Evolutionary conservation across 2,888 invertebrate genomes (phyloP), one percentile per base, ranked within the genome.

Genomic region (Hololepta plana): DNA sequence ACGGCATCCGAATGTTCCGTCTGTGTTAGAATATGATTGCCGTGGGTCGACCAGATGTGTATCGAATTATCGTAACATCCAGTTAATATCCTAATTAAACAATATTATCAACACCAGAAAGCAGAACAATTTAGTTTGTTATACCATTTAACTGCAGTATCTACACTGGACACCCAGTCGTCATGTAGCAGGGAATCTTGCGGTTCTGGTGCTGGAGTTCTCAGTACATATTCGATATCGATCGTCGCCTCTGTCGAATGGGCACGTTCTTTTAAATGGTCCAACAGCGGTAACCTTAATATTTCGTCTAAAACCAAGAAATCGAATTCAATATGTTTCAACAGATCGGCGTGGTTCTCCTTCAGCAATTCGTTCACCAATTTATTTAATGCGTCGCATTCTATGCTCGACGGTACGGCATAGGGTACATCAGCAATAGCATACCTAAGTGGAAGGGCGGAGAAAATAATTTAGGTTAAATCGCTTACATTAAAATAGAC

Each of bases 81-180:
- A 26, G 84, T 76, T 22, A 93, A 51, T 33, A 93, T 80, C 79
- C 84, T 84, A 42, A 15, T 59, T 57, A 36, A 14, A 20, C 21
- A 21, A 25, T 17, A 10, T n/a, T 15, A 22, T 9, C 15, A 15
- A 27, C 23, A 23, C 27, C 19, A 12, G 12, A 3, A 17, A 15
- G 11, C 8, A 24, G 12, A 12, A 15, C 7, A 20, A 17, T 28
- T 15, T 17, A 25, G 20, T 13, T 15, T 3, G 3, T 12, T 28
- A 20, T 24, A 74, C 76, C 79, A 82, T 46, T 71, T 69, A 20
- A 64, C 66, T 33, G 62, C 57, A 20, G 71, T 63, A 39, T 77
- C 72, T 1, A 91, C 73, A 21, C 84, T 71, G 11, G 88, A 79
- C n/a, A 96, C 88, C 96, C 96, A 98, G 49, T 98, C 96, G 55